A percentile compares a stretch with the other conserved stretches of the same genome.
These are phyloP conservation scores for Smithornis capensis DNA, from an alignment of 2,113 vertebrate species.

Conservation along the genomic window DNA sequence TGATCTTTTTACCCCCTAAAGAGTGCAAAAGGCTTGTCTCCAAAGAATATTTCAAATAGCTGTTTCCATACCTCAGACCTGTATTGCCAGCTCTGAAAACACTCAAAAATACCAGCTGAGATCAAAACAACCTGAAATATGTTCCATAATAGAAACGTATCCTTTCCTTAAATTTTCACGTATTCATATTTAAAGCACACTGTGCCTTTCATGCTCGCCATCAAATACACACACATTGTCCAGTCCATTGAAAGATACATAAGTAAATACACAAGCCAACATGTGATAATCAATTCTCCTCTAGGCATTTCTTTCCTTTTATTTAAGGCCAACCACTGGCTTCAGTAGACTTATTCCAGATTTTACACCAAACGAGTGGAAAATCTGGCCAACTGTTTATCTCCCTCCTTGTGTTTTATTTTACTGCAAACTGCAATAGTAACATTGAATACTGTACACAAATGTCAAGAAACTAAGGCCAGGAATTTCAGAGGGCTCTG, in stretches of 20 bases:
- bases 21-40: not conserved
- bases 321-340: not conserved
- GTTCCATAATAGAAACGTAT: not conserved
- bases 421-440: not conserved
- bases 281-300: not conserved
- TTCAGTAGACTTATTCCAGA: not conserved
- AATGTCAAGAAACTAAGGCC: not conserved
- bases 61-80: not conserved
- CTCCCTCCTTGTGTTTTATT: not conserved
- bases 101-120: not conserved
- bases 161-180: not conserved
- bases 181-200: not conserved
- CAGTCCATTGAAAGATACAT: not conserved
- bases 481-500: not conserved
- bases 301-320: not conserved
- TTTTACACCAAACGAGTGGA: not conserved
- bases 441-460: not conserved
- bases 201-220: not conserved
- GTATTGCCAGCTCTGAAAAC: not conserved
- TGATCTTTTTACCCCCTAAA: not conserved
- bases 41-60: not conserved
- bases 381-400: not conserved
- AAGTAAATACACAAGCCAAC: not conserved
- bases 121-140: conserved; percentile 3
- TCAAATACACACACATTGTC: not conserved